Conservation (phyloP, 2,797 vertebrate species). For the Liparis tanakae region DNA sequence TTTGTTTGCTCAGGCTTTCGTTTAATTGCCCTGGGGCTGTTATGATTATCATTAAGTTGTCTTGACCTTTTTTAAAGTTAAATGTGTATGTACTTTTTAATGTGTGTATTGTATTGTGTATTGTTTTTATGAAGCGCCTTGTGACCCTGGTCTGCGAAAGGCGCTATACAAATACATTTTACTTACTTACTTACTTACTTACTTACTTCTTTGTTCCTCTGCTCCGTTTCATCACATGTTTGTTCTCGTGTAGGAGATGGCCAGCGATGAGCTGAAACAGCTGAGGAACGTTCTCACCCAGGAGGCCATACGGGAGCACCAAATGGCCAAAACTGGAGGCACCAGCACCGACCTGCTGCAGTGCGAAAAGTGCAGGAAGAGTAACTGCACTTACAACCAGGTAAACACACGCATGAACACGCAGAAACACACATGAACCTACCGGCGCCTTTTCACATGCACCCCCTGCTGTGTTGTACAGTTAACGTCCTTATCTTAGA, state of each 20-base stretch:
- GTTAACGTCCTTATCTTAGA: background rate
- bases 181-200: no score
- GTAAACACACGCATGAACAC: constrained; percentile 64
- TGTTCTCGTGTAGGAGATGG: constrained; percentile 89
- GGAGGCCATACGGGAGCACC: constrained; percentile 97
- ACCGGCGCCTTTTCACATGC: background rate
- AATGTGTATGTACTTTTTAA: no score
- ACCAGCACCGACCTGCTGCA: constrained; percentile 95
- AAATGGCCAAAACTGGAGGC: constrained; percentile 97
- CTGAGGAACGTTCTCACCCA: constrained; percentile 93
- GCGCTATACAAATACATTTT: no score
- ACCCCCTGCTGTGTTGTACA: background rate
- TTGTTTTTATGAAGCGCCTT: no score
- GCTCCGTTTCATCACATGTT: background rate
- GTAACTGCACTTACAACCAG: constrained; percentile 98
- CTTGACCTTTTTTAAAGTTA: no score
- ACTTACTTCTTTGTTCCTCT: background rate
- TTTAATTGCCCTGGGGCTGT: no score
- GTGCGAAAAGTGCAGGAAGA: constrained; percentile 96
- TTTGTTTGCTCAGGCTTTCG: no score
- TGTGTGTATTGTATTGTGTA: no score
- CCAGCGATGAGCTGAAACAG: constrained; percentile 95
- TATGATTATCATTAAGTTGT: no score
- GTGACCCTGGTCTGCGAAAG: no score
- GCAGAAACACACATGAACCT: background rate